phyloP scores from a whole-genome alignment of 2,113 vertebrate species.

The Picathartes gymnocephalus region DNA sequence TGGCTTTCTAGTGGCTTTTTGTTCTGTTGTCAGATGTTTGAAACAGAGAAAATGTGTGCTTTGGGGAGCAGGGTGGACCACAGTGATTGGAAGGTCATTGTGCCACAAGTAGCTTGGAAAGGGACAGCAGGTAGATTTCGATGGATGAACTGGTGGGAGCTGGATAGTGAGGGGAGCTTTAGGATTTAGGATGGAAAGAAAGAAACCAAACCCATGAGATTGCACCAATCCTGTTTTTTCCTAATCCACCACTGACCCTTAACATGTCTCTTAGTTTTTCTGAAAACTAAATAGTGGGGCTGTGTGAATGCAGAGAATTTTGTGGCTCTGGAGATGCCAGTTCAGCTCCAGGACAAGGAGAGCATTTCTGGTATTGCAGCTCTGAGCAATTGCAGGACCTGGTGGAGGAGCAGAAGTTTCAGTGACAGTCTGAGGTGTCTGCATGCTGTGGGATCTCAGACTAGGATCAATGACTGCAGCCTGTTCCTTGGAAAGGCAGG shows the following conservation, averaged over 20 bases:
- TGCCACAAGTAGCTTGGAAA: background rate
- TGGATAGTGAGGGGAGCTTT: background rate
- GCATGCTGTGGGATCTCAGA: background rate
- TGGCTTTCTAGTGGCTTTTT: too few species aligned
- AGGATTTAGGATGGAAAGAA: background rate
- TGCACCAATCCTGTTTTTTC: background rate
- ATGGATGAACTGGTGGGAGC: background rate
- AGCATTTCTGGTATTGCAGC: background rate
- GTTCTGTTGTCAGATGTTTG: background rate
- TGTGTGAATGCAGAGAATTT: background rate
- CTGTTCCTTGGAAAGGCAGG: background rate
- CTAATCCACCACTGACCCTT: background rate
- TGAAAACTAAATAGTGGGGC: background rate
- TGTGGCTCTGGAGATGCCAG: background rate
- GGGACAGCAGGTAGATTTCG: background rate
- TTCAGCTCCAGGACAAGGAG: background rate
- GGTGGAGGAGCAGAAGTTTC: background rate
- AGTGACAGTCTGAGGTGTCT: background rate
- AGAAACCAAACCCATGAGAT: background rate
- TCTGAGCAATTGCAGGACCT: background rate
- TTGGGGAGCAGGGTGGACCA: background rate
- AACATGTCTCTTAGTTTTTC: background rate
- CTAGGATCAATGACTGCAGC: background rate
- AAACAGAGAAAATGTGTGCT: background rate
- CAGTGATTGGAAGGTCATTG: background rate